Evolutionary conservation across 2,888 invertebrate species (phyloP), one percentile per base, ranked within the genome.

Genomic region (Phortica okadai): DNA sequence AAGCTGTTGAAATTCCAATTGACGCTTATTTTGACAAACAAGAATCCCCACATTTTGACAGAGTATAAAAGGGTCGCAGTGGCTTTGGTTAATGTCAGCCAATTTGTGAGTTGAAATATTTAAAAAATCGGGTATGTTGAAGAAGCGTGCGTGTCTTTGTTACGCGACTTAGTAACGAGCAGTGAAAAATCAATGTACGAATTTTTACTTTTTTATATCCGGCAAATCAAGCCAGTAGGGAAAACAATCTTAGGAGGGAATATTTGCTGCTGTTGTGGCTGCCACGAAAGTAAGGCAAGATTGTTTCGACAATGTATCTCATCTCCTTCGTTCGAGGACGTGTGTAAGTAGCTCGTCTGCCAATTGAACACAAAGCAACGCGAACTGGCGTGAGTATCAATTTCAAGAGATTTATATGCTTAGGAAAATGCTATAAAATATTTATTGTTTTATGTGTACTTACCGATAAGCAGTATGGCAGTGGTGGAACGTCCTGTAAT

Each of bases 401-500:
- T 85, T 85, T 85, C 82, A 79, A 78, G 79, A 83, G 86, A 85
- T 85, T 87, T 85, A 85, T 85, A 80, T 80, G 81, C 74, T 81
- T 75, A 73, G 82, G 81, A 83, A 84, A 82, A 84, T 78, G 83
- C 81, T 82, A 84, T 85, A 87, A 85, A 87, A 87, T 85, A 85
- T 85, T 85, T 87, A 85, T 85, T 85, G 86, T 85, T 83, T 84
- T 81, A 81, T 85, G 81, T 82, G 78, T 78, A 78, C 82, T 74
- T 84, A 77, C 78, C 84, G 86, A 85, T 84, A 84, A 83, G 84
- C 78, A 78, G 76, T 10, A 54, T 54, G 70, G 6, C 54, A 56
- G 54, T 56, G 54, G 21, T 42, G 10, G 45, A 45, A 11, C 25
- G 41, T 54, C 70, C 8, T 72, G 70, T 54, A 72, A 72, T 72